Conservation (phyloP, 2,113 vertebrate genomes). For the Barbus barbus region DNA sequence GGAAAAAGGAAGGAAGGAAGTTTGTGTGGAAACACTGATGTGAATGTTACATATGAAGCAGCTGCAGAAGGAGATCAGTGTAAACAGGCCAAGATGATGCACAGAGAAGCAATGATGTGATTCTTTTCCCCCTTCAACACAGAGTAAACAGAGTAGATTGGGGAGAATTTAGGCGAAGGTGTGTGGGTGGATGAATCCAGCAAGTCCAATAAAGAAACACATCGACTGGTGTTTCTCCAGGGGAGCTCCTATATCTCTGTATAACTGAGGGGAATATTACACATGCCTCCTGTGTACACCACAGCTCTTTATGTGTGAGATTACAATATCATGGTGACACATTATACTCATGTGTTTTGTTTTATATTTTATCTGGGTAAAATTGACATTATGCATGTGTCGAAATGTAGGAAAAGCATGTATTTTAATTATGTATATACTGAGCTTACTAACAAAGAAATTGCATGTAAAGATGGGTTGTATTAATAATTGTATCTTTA, state of each 20-base stretch:
- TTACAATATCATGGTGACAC: neutral
- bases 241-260: conserved; percentile 27
- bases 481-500: neutral
- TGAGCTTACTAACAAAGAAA: neutral
- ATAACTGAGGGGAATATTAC: conserved; percentile 17
- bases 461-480: neutral
- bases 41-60: neutral
- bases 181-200: conserved; percentile 39
- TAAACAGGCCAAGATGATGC: conserved; percentile 34
- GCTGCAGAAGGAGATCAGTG: conserved; percentile 4
- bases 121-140: neutral
- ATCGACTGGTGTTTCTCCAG: conserved; percentile 38
- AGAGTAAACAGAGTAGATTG: conserved; percentile 43
- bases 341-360: neutral
- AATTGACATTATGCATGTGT: neutral
- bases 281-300: conserved; percentile 24
- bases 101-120: conserved; percentile 31
- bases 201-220: conserved; percentile 49
- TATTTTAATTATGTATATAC: neutral
- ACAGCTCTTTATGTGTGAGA: neutral
- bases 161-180: conserved; percentile 30
- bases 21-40: too few relatives aligned
- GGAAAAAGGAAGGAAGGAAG: neutral
- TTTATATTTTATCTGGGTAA: neutral
- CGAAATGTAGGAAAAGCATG: neutral